Conservation (phyloP, 2,888 invertebrate species). For the Diarsia dahlii region DNA sequence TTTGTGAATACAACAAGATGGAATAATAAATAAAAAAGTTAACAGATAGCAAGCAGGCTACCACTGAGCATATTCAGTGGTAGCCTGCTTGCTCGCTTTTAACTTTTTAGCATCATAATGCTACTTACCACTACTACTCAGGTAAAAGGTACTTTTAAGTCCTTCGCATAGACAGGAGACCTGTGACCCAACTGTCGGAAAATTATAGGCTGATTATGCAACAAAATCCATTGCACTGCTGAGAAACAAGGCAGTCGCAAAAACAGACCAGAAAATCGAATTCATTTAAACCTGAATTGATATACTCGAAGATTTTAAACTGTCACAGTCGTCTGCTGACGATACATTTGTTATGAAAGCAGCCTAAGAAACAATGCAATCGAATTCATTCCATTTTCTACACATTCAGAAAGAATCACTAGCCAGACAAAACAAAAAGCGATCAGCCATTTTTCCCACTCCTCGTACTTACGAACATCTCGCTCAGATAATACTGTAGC, state of each 20-base stretch:
- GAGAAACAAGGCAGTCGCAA: not conserved
- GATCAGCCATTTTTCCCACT: not conserved
- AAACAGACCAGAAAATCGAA: not conserved
- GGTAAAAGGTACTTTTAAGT: too few relatives aligned
- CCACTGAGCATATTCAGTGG: too few relatives aligned
- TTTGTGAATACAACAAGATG: too few relatives aligned
- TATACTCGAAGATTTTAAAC: not conserved
- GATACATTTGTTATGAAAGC: not conserved
- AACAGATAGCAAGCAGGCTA: too few relatives aligned
- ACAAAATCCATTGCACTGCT: not conserved
- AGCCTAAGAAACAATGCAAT: not conserved
- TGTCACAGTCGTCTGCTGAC: not conserved
- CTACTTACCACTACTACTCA: too few relatives aligned
- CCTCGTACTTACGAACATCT: slow-evolving; percentile 3
- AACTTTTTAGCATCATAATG: too few relatives aligned
- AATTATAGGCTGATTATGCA: not conserved
- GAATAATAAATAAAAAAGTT: too few relatives aligned
- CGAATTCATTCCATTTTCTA: not conserved
- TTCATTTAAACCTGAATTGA: not conserved
- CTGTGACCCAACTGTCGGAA: too few relatives aligned
- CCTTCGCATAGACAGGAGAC: too few relatives aligned
- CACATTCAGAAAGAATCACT: not conserved
- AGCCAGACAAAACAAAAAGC: not conserved
- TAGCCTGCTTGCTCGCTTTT: too few relatives aligned
- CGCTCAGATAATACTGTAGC: slow-evolving; percentile 39